These are phyloP conservation scores for Epinephelus moara DNA, from an alignment of 2,113 vertebrate species.

Conservation along the genomic window DNA sequence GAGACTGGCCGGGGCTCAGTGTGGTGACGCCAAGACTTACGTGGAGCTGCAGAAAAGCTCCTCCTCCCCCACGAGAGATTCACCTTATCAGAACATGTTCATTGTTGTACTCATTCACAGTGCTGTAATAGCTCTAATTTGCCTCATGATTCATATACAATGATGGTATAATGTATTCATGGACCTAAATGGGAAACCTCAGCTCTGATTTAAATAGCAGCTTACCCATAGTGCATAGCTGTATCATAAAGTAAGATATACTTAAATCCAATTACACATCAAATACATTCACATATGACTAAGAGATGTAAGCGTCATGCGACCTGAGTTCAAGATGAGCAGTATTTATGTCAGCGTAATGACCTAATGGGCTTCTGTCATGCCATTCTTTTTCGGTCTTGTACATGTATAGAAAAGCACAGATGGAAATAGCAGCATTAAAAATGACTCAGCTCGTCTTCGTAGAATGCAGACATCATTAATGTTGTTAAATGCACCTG, in stretches of 20 bases:
- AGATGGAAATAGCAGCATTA: not conserved
- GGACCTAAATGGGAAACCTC: not conserved
- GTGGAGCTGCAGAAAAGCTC: slow-evolving; percentile 15
- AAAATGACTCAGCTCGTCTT: not conserved
- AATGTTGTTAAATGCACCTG: slow-evolving; percentile 6
- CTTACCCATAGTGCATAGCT: not conserved
- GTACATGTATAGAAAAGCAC: slow-evolving; percentile 4
- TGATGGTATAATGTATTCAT: not conserved
- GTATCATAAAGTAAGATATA: not conserved
- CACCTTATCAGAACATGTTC: slow-evolving; percentile 2
- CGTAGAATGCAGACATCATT: slow-evolving; percentile 2
- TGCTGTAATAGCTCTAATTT: slow-evolving; percentile 2
- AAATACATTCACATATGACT: slow-evolving; percentile 34
- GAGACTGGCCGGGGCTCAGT: slow-evolving; percentile 38
- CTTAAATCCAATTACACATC: not conserved
- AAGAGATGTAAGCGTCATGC: not conserved
- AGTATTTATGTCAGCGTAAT: slow-evolving; percentile 18
- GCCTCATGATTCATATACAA: slow-evolving; percentile 28
- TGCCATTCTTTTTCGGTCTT: not conserved
- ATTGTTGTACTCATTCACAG: slow-evolving; percentile 3
- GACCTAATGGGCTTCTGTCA: slow-evolving; percentile 34
- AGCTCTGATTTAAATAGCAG: slow-evolving; percentile 17
- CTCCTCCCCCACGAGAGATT: not conserved
- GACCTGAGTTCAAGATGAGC: slow-evolving; percentile 7
- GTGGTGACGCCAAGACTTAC: slow-evolving; percentile 28